A percentile compares a stretch with the other conserved stretches of the same genome.
phyloP scores from a whole-genome alignment of 2,113 vertebrate species.

The Amphiprion percula region DNA sequence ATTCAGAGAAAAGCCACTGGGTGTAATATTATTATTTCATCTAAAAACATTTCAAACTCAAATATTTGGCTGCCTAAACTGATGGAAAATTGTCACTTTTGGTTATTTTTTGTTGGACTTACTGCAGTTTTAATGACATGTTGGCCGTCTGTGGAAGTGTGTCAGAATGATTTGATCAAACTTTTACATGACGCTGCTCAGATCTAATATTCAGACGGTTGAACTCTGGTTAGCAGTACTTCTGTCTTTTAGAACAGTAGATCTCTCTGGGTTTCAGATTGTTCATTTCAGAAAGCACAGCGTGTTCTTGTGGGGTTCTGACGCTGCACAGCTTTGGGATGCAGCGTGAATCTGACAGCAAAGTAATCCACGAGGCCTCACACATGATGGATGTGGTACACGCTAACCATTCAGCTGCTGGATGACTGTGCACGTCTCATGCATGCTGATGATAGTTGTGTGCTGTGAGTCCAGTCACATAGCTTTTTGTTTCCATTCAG shows the following conservation, averaged over 20 bases:
- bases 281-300: neutral
- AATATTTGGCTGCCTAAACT: neutral
- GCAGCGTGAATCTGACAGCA: neutral
- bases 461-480: neutral
- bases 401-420: neutral
- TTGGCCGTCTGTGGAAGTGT: neutral
- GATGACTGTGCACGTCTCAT: neutral
- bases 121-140: neutral
- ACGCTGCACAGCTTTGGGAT: neutral
- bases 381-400: neutral
- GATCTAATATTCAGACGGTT: slow-evolving; percentile 5
- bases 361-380: too few relatives aligned
- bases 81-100: neutral
- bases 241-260: neutral
- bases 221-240: neutral
- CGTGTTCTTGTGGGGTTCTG: neutral
- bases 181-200: neutral
- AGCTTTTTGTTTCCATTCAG: neutral
- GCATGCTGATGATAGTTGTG: neutral
- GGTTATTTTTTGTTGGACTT: neutral
- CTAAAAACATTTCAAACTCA: slow-evolving; percentile 3
- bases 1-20: neutral
- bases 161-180: slow-evolving; percentile 23
- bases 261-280: neutral
- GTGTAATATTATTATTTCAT: neutral